Conservation (phyloP, 2,113 vertebrate species). For the Dicaeum eximium region DNA sequence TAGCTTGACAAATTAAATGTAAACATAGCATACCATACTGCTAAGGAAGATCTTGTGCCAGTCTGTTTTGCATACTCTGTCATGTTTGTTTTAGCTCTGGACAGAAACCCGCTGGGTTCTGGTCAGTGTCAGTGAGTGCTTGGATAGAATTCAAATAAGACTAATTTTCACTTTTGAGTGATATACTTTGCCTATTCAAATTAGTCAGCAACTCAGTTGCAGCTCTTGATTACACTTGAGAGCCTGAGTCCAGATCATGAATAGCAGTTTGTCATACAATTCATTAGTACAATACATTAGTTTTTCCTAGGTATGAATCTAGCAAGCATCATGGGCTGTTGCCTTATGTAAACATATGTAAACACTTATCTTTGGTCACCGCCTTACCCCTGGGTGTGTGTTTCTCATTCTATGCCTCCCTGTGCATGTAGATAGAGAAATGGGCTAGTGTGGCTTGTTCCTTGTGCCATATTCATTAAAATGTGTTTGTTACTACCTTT, state of each 20-base stretch:
- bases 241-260: neutral
- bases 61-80: neutral
- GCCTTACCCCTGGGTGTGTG: neutral
- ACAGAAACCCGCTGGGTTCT: neutral
- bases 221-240: neutral
- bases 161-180: neutral
- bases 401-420: accelerated
- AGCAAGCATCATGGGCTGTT: neutral
- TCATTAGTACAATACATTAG: neutral
- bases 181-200: neutral
- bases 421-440: neutral
- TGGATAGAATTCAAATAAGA: neutral
- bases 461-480: neutral
- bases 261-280: neutral
- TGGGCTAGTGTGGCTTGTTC: neutral
- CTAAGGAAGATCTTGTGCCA: neutral
- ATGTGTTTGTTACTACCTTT: neutral
- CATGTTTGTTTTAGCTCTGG: neutral
- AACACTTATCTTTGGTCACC: neutral
- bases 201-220: neutral
- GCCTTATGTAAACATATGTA: neutral
- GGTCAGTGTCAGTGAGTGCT: neutral
- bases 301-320: neutral
- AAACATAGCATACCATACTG: neutral
- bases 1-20: neutral